These are phyloP conservation scores for Chymomyza amoena DNA, from an alignment of 2,888 invertebrate species.

Conservation along the genomic window DNA sequence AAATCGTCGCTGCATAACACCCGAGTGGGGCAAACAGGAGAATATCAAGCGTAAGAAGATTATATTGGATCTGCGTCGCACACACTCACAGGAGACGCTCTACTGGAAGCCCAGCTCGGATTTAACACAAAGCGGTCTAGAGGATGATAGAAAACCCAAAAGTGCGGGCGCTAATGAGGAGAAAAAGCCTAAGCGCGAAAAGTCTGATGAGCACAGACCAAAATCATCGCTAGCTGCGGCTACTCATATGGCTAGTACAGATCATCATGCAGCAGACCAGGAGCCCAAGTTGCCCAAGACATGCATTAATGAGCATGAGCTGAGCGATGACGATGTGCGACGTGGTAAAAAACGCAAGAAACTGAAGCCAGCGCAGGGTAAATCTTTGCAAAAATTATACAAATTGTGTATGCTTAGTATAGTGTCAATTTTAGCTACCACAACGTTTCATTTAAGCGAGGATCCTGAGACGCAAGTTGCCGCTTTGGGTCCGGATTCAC, in stretches of 20 bases:
- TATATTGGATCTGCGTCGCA: slow-evolving; percentile 84
- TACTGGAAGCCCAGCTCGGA: slow-evolving; percentile 80
- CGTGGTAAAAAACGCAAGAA: slow-evolving; percentile 81
- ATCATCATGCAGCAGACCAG: slow-evolving; percentile 32
- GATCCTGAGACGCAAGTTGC: slow-evolving; percentile 87
- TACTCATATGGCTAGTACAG: slow-evolving; percentile 33
- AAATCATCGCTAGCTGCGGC: slow-evolving; percentile 68
- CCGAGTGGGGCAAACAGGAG: slow-evolving; percentile 82
- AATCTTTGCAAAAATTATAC: slow-evolving; percentile 12
- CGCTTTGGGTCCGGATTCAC: slow-evolving; percentile 83
- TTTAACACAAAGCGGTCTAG: slow-evolving; percentile 75
- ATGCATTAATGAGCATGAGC: slow-evolving; percentile 77
- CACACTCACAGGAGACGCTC: slow-evolving; percentile 80
- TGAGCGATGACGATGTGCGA: slow-evolving; percentile 78
- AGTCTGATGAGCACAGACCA: slow-evolving; percentile 67
- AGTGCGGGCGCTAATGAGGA: slow-evolving; percentile 70
- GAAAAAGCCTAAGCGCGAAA: slow-evolving; percentile 62
- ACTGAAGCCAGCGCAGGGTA: slow-evolving; percentile 67
- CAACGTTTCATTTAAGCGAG: slow-evolving; percentile 77
- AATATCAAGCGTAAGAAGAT: slow-evolving; percentile 82
- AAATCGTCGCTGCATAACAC: slow-evolving; percentile 84
- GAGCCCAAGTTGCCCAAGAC: slow-evolving; percentile 58
- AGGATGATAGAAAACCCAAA: slow-evolving; percentile 68
- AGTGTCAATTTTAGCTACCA: slow-evolving; percentile 45
- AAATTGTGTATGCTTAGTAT: not conserved